A percentile compares a stretch with the other conserved stretches of the same genome.
These are phyloP conservation scores for Drosophila borealis DNA, from an alignment of 2,888 invertebrate genomes.

Conservation along the genomic window DNA sequence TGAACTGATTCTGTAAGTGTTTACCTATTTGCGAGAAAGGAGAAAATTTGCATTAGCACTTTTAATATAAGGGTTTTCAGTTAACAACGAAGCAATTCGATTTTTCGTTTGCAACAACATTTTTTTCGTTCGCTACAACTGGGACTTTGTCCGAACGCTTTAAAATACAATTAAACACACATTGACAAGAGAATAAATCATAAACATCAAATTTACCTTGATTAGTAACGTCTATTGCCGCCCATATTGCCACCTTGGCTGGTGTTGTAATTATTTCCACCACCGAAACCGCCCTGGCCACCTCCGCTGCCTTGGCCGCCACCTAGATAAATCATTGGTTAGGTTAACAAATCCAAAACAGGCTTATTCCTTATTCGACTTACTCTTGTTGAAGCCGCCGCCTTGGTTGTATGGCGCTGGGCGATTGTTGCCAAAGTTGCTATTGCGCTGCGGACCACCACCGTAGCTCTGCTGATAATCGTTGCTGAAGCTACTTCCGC, in stretches of 20 bases:
- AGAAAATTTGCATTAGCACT: slow-evolving; percentile 79
- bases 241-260: slow-evolving; percentile 80
- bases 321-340: slow-evolving; percentile 39
- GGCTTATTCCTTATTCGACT: background rate
- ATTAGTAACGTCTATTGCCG: slow-evolving; percentile 82
- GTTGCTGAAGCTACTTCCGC: slow-evolving; percentile 83
- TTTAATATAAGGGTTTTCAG: slow-evolving; percentile 32
- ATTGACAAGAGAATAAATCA: slow-evolving; percentile 5
- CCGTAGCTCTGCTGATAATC: slow-evolving; percentile 94
- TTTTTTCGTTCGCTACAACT: slow-evolving; percentile 33
- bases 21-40: slow-evolving; percentile 83
- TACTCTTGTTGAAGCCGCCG: slow-evolving; percentile 79
- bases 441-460: slow-evolving; percentile 92
- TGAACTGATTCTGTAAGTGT: slow-evolving; percentile 81
- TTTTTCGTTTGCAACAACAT: slow-evolving; percentile 28
- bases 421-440: slow-evolving; percentile 80
- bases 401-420: slow-evolving; percentile 82
- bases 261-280: slow-evolving; percentile 80
- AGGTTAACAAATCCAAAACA: background rate
- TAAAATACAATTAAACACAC: slow-evolving; percentile 19
- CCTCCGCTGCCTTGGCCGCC: slow-evolving; percentile 71
- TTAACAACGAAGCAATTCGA: slow-evolving; percentile 27
- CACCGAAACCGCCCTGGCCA: slow-evolving; percentile 64
- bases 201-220: slow-evolving; percentile 68
- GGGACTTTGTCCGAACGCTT: slow-evolving; percentile 38